Conservation (phyloP, 2,797 vertebrate species). For the Balearica regulorum region DNA sequence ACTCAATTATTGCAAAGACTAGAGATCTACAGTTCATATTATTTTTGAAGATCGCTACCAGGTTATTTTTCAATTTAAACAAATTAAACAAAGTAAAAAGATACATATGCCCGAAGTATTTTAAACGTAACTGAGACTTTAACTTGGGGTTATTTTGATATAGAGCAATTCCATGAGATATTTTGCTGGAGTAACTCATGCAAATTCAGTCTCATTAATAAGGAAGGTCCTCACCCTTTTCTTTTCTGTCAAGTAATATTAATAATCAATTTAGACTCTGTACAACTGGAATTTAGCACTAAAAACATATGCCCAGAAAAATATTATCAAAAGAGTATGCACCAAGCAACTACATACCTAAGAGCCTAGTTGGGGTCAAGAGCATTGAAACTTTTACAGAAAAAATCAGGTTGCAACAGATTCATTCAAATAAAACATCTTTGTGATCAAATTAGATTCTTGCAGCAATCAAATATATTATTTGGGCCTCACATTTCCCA, state of each 20-base stretch:
- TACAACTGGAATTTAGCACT: not conserved
- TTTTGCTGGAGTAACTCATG: not conserved
- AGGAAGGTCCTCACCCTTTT: not conserved
- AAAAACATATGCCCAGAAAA: not conserved
- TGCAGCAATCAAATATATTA: not conserved
- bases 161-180: not conserved
- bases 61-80: not conserved
- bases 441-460: not conserved
- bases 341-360: not conserved
- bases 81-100: not conserved
- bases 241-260: not conserved
- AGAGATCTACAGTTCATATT: not conserved
- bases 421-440: not conserved
- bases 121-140: not conserved
- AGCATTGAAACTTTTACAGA: not conserved
- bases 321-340: not conserved
- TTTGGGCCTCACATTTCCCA: not conserved
- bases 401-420: not conserved
- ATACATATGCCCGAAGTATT: not conserved
- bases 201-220: not conserved
- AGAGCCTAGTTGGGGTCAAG: not conserved
- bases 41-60: not conserved
- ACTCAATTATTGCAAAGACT: not conserved
- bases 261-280: not conserved
- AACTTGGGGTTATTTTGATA: not conserved